These are phyloP conservation scores for Beris morrisii DNA, from an alignment of 2,888 invertebrate genomes.

Conservation along the genomic window DNA sequence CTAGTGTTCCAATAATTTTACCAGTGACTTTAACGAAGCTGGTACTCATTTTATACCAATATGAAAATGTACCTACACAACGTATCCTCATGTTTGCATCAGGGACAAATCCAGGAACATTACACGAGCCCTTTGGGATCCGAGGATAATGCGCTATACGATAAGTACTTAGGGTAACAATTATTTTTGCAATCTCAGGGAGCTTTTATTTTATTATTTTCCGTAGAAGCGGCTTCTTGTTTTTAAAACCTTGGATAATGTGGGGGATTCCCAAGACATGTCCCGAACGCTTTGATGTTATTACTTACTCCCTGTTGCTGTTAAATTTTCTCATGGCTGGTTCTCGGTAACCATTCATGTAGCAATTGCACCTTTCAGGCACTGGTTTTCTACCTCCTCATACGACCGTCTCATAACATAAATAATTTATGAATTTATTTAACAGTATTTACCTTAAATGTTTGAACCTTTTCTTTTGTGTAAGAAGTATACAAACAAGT, in stretches of 20 bases:
- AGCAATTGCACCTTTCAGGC: background rate
- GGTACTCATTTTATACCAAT: too few species aligned
- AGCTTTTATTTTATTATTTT: conserved; percentile 16
- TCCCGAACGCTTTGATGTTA: conserved; percentile 21
- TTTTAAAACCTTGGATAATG: background rate
- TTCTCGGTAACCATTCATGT: too few species aligned
- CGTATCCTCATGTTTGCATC: background rate
- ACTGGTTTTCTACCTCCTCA: conserved; percentile 1
- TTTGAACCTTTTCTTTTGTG: conserved; percentile 10
- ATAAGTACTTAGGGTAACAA: conserved; percentile 34
- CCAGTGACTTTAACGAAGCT: too few species aligned
- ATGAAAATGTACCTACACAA: too few species aligned
- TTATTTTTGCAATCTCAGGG: conserved; percentile 34
- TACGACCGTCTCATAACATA: conserved; percentile 26
- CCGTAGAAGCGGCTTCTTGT: too few species aligned
- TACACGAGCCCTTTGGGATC: conserved; percentile 11
- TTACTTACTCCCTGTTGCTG: conserved; percentile 7
- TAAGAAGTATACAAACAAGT: too few species aligned
- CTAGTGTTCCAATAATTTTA: too few species aligned
- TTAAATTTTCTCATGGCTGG: background rate
- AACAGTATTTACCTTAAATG: conserved; percentile 30
- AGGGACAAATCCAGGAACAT: conserved; percentile 24
- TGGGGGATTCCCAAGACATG: background rate
- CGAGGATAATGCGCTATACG: conserved; percentile 18
- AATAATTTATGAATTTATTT: conserved; percentile 31